phyloP scores from a whole-genome alignment of 2,113 vertebrate species.

The Typhlomys cinereus region DNA sequence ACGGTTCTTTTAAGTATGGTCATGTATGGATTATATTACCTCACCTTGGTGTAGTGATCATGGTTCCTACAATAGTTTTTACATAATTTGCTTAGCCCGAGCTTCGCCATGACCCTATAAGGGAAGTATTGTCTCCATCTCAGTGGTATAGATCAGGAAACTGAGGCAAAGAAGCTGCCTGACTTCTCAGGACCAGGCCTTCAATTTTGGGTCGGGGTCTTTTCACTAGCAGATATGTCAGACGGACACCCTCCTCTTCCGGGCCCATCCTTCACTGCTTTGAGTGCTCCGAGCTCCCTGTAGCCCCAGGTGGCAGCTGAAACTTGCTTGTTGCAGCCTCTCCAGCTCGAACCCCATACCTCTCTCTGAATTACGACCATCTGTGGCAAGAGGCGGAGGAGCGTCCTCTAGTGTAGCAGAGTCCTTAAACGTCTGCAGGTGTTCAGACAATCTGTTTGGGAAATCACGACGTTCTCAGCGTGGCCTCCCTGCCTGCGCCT shows the following conservation, averaged over 20 bases:
- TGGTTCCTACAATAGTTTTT: not conserved
- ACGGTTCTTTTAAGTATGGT: too few relatives aligned
- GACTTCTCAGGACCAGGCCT: not conserved
- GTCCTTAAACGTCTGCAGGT: constrained; percentile 78
- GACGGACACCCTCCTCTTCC: not conserved
- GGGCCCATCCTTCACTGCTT: not conserved
- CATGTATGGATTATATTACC: too few relatives aligned
- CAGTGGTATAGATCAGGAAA: not conserved
- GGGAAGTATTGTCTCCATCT: not conserved
- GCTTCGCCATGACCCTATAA: not conserved
- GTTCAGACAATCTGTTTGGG: constrained; percentile 82
- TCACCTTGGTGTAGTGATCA: not conserved
- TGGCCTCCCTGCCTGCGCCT: constrained; percentile 44
- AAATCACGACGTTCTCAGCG: constrained; percentile 61
- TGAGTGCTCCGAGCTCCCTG: not conserved
- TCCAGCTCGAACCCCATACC: not conserved
- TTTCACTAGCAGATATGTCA: not conserved
- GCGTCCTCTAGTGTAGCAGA: constrained; percentile 18
- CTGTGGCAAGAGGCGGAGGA: constrained; percentile 9
- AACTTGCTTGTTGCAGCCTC: not conserved
- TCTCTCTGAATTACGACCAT: not conserved
- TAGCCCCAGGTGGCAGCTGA: not conserved
- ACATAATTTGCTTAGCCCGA: not conserved
- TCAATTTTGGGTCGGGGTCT: not conserved
- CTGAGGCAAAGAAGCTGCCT: not conserved